These are phyloP conservation scores for Siphamia tubifer DNA, from an alignment of 2,113 vertebrate species.

Conservation along the genomic window DNA sequence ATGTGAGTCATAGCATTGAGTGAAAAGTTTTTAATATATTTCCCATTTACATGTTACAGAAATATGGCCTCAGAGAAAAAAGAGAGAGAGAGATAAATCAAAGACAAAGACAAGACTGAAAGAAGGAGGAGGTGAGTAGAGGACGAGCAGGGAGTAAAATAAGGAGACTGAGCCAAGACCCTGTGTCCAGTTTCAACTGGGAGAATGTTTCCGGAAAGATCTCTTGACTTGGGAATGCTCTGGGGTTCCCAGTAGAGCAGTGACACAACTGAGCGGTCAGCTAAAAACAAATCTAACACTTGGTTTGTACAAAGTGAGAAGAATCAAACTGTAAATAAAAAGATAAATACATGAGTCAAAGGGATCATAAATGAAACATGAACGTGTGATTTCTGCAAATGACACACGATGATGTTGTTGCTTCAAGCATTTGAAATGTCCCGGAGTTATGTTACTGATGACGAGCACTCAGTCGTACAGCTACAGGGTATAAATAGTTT, in stretches of 20 bases:
- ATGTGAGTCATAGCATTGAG: conserved; percentile 12
- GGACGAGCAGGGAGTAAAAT: background rate
- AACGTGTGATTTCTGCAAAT: background rate
- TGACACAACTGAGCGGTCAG: background rate
- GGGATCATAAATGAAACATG: background rate
- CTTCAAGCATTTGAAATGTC: conserved; percentile 10
- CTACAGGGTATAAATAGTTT: conserved; percentile 41
- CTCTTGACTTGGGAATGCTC: conserved; percentile 52
- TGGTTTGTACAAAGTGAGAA: background rate
- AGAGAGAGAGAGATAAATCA: background rate
- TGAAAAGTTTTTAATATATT: background rate
- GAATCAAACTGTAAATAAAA: no score
- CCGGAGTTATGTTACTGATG: conserved; percentile 13
- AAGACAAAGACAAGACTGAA: background rate
- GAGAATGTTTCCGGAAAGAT: conserved; percentile 64
- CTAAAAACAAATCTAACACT: conserved; percentile 3
- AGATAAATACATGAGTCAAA: background rate
- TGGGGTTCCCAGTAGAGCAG: conserved; percentile 21
- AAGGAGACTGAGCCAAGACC: conserved; percentile 17
- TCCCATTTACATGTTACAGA: background rate
- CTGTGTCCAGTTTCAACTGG: conserved; percentile 55
- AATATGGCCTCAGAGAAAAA: background rate
- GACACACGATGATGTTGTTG: conserved; percentile 5
- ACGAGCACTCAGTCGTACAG: background rate
- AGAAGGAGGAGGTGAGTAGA: conserved; percentile 3